phyloP scores from a whole-genome alignment of 1,140 invertebrate species.

The Drosophila parabipectinata region DNA sequence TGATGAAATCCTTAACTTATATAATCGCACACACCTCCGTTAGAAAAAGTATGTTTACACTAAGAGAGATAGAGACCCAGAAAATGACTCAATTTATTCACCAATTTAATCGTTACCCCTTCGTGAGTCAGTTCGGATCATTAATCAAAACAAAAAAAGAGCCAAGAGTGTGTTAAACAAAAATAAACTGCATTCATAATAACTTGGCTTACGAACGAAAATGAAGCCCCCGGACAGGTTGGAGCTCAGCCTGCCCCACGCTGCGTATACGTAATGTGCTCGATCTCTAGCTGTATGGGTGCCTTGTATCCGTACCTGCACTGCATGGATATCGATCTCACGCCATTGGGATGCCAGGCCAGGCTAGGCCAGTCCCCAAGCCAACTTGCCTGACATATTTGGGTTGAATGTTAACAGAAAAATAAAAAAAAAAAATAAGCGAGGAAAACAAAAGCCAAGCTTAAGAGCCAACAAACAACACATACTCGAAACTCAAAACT shows the following conservation, averaged over 20 bases:
- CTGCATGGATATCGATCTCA: conserved; percentile 41
- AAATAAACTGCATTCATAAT: conserved; percentile 40
- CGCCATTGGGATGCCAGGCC: conserved; percentile 45
- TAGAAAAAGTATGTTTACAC: not conserved
- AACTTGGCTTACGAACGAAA: conserved; percentile 3
- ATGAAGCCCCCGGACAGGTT: conserved; percentile 20
- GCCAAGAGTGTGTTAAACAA: conserved; percentile 7
- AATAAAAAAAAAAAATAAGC: conserved; percentile 31
- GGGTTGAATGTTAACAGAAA: conserved; percentile 62
- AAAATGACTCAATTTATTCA: conserved; percentile 43
- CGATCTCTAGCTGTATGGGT: not conserved
- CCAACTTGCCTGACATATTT: conserved; percentile 60
- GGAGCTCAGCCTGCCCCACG: conserved; percentile 28
- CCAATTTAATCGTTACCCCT: conserved; percentile 11
- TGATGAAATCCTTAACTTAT: conserved; percentile 1
- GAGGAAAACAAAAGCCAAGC: conserved; percentile 28
- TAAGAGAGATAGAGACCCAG: not conserved
- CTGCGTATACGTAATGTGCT: conserved; percentile 66
- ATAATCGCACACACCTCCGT: conserved; percentile 3
- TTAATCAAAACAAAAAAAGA: conserved; percentile 24
- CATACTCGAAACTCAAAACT: conserved; percentile 6
- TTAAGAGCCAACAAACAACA: conserved; percentile 7
- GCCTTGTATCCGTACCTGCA: conserved; percentile 9
- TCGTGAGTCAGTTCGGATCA: conserved; percentile 23
- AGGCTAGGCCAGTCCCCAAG: not conserved